Evolutionary conservation across 2,888 invertebrate species (phyloP).

Genomic region (Pristionchus japonicus): DNA sequence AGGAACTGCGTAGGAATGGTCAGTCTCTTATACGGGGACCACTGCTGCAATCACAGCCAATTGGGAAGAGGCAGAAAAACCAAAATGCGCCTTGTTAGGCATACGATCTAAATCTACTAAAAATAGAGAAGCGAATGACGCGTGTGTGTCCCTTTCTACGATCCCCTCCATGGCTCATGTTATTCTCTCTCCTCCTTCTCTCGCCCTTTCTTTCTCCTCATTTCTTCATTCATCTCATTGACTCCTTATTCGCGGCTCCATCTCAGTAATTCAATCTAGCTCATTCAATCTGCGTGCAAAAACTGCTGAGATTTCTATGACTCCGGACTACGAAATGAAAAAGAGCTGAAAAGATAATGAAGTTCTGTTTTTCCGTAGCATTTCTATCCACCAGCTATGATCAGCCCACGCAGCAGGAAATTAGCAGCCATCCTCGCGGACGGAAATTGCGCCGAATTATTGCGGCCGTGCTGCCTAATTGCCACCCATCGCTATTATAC

Average conservation of each 20-base stretch:
- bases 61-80: not conserved
- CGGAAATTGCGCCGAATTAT: not conserved
- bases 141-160: not conserved
- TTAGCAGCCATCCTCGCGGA: not conserved
- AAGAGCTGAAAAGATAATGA: not conserved
- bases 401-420: not conserved
- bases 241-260: not conserved
- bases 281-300: not conserved
- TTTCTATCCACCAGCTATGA: too few relatives aligned
- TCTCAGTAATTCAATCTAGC: not conserved
- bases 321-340: too few relatives aligned
- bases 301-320: too few relatives aligned
- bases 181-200: not conserved
- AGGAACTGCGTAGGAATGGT: not conserved
- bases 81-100: not conserved
- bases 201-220: not conserved
- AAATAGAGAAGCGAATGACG: not conserved
- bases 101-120: not conserved
- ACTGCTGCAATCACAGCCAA: not conserved
- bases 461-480: not conserved
- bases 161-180: not conserved
- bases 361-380: too few relatives aligned
- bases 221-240: not conserved
- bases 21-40: not conserved
- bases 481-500: not conserved